These are phyloP conservation scores for Cactoblastis cactorum DNA, from an alignment of 2,888 invertebrate genomes.

Conservation along the genomic window DNA sequence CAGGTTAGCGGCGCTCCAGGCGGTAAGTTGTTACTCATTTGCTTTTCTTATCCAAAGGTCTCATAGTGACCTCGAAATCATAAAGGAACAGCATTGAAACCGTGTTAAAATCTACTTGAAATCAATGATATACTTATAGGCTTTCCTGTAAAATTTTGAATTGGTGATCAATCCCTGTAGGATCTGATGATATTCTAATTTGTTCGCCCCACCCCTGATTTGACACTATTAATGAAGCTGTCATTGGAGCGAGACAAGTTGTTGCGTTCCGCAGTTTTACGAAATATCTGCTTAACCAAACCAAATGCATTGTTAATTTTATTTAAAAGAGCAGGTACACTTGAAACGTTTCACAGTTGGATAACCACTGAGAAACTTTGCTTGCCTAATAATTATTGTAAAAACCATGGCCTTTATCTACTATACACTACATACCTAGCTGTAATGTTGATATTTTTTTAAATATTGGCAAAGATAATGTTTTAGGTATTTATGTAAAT, in stretches of 20 bases:
- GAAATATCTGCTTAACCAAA: constrained; percentile 28
- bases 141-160: background rate
- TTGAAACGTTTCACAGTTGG: constrained; percentile 18
- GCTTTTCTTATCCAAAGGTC: constrained; percentile 62
- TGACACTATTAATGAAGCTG: constrained; percentile 54
- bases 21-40: constrained; percentile 83
- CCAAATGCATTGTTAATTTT: constrained; percentile 26
- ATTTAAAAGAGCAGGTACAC: constrained; percentile 16
- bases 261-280: constrained; percentile 48
- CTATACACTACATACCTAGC: background rate
- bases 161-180: constrained; percentile 1
- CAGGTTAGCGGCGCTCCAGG: constrained; percentile 97
- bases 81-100: constrained; percentile 51
- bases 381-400: constrained; percentile 18
- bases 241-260: constrained; percentile 61
- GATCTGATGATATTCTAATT: constrained; percentile 39
- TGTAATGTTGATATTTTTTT: background rate
- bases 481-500: no score
- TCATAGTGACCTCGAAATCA: constrained; percentile 66
- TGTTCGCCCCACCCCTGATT: constrained; percentile 70
- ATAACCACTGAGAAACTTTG: constrained; percentile 18
- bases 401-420: constrained; percentile 10
- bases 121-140: constrained; percentile 8
- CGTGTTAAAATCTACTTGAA: constrained; percentile 29
- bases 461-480: no score